These are phyloP conservation scores for Myrmecobius fasciatus DNA, from an alignment of 2,113 vertebrate genomes.

Conservation along the genomic window DNA sequence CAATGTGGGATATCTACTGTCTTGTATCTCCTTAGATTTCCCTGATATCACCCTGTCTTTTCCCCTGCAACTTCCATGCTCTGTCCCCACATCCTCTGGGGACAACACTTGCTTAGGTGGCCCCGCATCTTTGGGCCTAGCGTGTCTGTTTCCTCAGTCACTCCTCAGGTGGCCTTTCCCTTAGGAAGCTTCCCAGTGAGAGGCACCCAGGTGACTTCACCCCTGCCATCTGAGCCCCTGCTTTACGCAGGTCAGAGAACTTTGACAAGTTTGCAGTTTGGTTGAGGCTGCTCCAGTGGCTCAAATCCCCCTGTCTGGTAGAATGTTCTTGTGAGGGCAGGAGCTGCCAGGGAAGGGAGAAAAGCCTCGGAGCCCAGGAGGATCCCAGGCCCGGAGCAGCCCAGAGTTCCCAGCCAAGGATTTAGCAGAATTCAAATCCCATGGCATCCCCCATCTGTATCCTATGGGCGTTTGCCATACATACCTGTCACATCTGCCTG, in stretches of 20 bases:
- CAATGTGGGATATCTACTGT: too few relatives aligned
- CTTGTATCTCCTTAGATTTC: too few relatives aligned
- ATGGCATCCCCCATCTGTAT: accelerated
- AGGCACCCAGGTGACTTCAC: too few relatives aligned
- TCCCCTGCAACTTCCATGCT: too few relatives aligned
- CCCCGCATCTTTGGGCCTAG: not conserved
- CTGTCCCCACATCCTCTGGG: not conserved
- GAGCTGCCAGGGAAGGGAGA: not conserved
- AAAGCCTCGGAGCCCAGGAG: not conserved
- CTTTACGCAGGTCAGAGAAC: too few relatives aligned
- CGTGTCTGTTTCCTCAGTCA: not conserved
- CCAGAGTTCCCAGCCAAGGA: too few relatives aligned
- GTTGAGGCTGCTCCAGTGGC: not conserved
- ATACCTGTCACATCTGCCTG: too few relatives aligned
- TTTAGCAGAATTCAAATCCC: not conserved
- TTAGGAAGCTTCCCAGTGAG: too few relatives aligned
- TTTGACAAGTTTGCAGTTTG: not conserved
- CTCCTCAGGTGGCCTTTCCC: too few relatives aligned
- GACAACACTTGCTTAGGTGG: not conserved
- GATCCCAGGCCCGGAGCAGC: not conserved
- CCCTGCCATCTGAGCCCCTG: too few relatives aligned
- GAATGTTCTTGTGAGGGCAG: not conserved
- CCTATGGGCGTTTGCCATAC: not conserved
- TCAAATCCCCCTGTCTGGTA: not conserved
- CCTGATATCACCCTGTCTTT: too few relatives aligned